phyloP scores from a whole-genome alignment of 1,140 invertebrate species.

The Aphelenchoides besseyi region DNA sequence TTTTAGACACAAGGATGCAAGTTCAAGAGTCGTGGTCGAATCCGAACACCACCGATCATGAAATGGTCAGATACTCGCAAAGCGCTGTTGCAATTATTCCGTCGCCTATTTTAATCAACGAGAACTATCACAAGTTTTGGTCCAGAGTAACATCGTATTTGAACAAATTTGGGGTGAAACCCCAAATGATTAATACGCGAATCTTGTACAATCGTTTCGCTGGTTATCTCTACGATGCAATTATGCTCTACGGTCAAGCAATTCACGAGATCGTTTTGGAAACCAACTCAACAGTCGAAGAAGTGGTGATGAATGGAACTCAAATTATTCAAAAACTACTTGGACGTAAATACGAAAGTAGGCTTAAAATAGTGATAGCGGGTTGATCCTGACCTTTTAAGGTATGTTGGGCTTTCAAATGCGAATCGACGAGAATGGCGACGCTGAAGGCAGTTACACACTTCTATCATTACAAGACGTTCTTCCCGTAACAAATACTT shows the following conservation, averaged over 20 bases:
- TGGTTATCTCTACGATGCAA: conserved; percentile 90
- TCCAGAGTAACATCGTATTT: conserved; percentile 46
- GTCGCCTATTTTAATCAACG: conserved; percentile 53
- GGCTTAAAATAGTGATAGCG: conserved; percentile 51
- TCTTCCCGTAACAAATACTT: conserved; percentile 31
- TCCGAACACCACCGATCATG: conserved; percentile 41
- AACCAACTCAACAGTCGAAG: conserved; percentile 68
- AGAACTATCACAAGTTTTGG: conserved; percentile 54
- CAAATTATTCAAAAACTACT: conserved; percentile 72
- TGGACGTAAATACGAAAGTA: conserved; percentile 71
- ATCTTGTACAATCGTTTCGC: conserved; percentile 81
- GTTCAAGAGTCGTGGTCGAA: conserved; percentile 48
- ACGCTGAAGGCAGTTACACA: conserved; percentile 94
- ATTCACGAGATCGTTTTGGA: conserved; percentile 73
- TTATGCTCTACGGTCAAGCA: conserved; percentile 82
- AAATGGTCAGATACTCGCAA: conserved; percentile 53
- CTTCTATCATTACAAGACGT: conserved; percentile 73
- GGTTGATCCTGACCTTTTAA: conserved; percentile 63
- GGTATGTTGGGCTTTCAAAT: conserved; percentile 87
- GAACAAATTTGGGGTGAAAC: conserved; percentile 49
- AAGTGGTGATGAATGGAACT: conserved; percentile 70
- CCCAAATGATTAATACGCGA: conserved; percentile 18
- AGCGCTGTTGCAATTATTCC: conserved; percentile 58
- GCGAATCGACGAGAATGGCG: conserved; percentile 82
- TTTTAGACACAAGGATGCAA: conserved; percentile 46